Evolutionary conservation across 2,113 vertebrate genomes (phyloP).

Genomic region (Plecotus auritus): DNA sequence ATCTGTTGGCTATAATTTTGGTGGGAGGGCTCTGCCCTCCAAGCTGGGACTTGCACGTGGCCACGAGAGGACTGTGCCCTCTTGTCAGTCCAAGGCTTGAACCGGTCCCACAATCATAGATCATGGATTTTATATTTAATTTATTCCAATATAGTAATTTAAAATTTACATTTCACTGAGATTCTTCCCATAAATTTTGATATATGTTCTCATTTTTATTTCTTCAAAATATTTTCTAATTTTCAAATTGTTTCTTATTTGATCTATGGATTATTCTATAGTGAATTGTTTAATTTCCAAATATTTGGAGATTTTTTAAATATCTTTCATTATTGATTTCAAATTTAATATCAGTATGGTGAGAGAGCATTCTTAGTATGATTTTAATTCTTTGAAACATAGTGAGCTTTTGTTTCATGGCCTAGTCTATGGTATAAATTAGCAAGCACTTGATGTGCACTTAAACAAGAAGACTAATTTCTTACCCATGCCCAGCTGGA

Average conservation of each 20-base stretch:
- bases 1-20: too few species aligned
- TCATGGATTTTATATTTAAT: neutral
- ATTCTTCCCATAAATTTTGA: neutral
- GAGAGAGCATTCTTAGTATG: neutral
- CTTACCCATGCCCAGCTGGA: neutral
- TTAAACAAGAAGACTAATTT: constrained; percentile 16
- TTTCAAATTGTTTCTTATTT: neutral
- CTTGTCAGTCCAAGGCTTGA: too few species aligned
- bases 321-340: neutral
- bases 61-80: too few species aligned
- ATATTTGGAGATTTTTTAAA: neutral
- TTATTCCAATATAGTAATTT: neutral
- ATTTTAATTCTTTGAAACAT: neutral
- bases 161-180: neutral
- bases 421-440: neutral
- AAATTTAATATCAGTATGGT: neutral
- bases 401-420: neutral
- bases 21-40: too few species aligned
- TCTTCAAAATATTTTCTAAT: neutral
- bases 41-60: too few species aligned
- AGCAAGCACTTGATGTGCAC: constrained; percentile 7
- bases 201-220: neutral
- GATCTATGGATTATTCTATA: neutral
- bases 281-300: neutral
- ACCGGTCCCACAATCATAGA: neutral